Base-by-base conservation (phyloP, 2,888 invertebrate species). In the Sinodicranocentrus sp. region DNA sequence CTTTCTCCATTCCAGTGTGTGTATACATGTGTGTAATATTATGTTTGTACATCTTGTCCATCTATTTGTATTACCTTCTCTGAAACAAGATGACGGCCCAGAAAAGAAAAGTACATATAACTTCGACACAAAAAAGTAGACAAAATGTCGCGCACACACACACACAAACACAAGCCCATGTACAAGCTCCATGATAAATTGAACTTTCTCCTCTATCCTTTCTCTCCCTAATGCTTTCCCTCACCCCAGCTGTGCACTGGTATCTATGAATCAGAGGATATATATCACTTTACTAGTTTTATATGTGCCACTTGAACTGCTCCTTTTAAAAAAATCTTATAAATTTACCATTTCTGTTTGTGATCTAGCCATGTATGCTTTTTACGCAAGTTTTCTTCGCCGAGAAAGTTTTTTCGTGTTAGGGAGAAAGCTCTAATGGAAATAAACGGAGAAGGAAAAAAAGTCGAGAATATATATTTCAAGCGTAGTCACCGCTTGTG, bases 381-480 rank as follows among this genome's bases (percentile, higher is more conserved):
- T 33, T 33, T 33, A 33, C 33, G 33, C 33, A 33, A 33, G 33
- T 6, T 33, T 33, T 33, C 33, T 10, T 33, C 10, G 3, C 33
- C 3, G 33, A 63, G 33, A 72, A 48, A 52, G 44, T 59, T 48
- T 61, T 80, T 61, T 65, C 59, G 17, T 26, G 39, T 72, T 15
- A 26, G 59, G 25, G 26, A 43, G 57, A 77, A 26, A 68, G 33
- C 26, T 23, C 48, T 67, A 77, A 48, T 72, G 71, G 65, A 13
- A 73, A 39, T 73, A 65, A 72, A 67, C 33, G 78, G 78, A 83
- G 57, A 77, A 71, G 63, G 54, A 73, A n/a, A 57, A 17, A n/a
- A n/a, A n/a, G n/a, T n/a, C n/a, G n/a, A n/a, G n/a, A n/a, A 8
- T 33, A 61, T 63, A 43, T 52, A 39, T 52, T 28, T 25, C 59